Conservation (phyloP, 2,888 invertebrate species). For the Idaea dimidiata region DNA sequence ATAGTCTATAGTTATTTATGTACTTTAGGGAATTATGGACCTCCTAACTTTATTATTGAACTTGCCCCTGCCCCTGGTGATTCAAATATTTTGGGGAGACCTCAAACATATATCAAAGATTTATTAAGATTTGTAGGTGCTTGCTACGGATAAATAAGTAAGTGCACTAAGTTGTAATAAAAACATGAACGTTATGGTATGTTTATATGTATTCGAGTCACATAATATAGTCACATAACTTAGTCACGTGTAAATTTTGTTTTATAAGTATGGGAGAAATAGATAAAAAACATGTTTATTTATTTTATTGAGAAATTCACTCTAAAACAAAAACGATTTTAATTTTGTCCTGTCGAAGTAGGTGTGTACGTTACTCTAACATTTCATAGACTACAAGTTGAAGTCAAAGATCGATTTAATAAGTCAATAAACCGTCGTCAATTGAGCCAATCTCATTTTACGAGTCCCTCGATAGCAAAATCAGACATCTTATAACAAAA, state of each 20-base stretch:
- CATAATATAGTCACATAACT: too few relatives aligned
- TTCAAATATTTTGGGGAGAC: not conserved
- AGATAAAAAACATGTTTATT: too few relatives aligned
- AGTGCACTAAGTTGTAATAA: too few relatives aligned
- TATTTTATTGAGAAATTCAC: too few relatives aligned
- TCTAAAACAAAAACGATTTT: too few relatives aligned
- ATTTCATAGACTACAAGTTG: conserved; percentile 34
- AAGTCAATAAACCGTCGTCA: conserved; percentile 72
- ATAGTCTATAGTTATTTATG: not conserved
- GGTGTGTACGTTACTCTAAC: not conserved
- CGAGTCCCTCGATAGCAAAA: conserved; percentile 63
- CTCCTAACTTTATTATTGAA: not conserved
- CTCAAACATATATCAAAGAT: not conserved
- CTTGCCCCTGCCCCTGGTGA: not conserved
- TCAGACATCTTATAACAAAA: conserved; percentile 58
- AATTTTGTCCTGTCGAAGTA: not conserved
- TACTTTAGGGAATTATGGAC: not conserved
- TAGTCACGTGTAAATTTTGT: too few relatives aligned
- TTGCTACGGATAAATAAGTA: not conserved
- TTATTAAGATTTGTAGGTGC: not conserved
- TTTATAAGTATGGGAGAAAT: too few relatives aligned
- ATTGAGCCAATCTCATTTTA: conserved; percentile 74
- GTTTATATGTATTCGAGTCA: too few relatives aligned
- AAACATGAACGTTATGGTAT: too few relatives aligned
- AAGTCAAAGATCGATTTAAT: conserved; percentile 72